These are phyloP conservation scores for Xerus inauris DNA, from an alignment of 2,113 vertebrate genomes.

Conservation along the genomic window DNA sequence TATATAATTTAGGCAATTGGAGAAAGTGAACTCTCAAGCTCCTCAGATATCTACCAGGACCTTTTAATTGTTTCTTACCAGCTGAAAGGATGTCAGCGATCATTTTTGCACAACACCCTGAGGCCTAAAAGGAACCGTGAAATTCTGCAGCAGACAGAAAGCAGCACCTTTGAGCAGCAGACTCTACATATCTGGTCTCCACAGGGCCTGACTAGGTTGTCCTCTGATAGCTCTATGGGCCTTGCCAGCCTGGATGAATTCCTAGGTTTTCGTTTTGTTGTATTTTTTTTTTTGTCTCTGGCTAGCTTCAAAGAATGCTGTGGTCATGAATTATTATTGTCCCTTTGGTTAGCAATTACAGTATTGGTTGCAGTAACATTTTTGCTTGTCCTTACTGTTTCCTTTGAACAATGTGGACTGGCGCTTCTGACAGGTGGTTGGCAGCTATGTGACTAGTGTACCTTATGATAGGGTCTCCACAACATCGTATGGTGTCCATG, in stretches of 20 bases:
- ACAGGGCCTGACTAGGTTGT: background rate
- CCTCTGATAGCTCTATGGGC: background rate
- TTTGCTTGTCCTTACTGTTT: slow-evolving; percentile 28
- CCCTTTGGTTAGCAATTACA: slow-evolving; percentile 47
- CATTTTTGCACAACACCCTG: background rate
- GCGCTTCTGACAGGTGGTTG: slow-evolving; percentile 48
- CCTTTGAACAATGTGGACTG: slow-evolving; percentile 59
- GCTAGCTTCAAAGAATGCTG: slow-evolving; percentile 49
- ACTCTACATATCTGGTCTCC: background rate
- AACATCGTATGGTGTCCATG: background rate
- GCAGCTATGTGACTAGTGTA: slow-evolving; percentile 49
- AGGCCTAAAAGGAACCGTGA: background rate
- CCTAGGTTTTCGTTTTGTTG: background rate
- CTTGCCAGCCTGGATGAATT: slow-evolving; percentile 57
- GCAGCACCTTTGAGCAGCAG: background rate
- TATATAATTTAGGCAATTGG: background rate
- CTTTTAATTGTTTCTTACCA: slow-evolving; percentile 20
- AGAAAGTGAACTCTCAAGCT: background rate
- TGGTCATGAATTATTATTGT: slow-evolving; percentile 62
- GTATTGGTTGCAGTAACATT: slow-evolving; percentile 5
- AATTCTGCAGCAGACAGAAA: slow-evolving; percentile 37
- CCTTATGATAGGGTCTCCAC: slow-evolving; percentile 41
- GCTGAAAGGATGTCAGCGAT: background rate
- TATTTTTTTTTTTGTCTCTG: slow-evolving; percentile 2
- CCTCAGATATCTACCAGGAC: background rate